Conservation (phyloP, 2,797 vertebrate species). For the Iguana delicatissima region DNA sequence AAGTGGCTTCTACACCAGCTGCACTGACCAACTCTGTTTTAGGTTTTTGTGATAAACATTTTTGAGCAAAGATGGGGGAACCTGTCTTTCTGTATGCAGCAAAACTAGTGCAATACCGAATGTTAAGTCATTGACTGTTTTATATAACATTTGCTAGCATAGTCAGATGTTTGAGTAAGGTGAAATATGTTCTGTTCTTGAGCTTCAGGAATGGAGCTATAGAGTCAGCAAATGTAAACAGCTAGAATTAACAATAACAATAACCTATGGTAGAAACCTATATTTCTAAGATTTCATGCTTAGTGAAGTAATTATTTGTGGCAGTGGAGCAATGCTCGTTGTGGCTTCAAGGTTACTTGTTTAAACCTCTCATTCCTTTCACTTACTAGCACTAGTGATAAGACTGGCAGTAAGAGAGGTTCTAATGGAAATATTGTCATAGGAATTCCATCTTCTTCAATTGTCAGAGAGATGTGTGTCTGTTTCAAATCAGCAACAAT, state of each 20-base stretch:
- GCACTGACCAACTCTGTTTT: too few relatives aligned
- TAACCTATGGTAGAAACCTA: not conserved
- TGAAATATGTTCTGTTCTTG: not conserved
- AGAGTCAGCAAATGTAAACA: not conserved
- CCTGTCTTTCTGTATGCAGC: not conserved
- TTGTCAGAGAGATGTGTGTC: not conserved
- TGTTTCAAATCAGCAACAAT: not conserved
- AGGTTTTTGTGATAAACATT: not conserved
- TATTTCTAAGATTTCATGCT: not conserved
- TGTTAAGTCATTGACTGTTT: not conserved
- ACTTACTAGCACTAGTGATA: not conserved
- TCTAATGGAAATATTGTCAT: not conserved
- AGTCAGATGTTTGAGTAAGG: not conserved
- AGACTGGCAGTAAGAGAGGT: not conserved
- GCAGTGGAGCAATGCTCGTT: not conserved
- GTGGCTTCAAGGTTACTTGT: not conserved
- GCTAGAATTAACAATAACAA: not conserved
- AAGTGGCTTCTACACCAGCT: too few relatives aligned
- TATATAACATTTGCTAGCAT: not conserved
- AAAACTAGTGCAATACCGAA: not conserved
- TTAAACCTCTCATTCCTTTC: not conserved
- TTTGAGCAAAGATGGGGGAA: not conserved
- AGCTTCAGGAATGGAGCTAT: not conserved
- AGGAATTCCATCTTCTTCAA: not conserved
- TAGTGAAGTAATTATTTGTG: not conserved